Conservation (phyloP, 2,797 vertebrate genomes). For the Pangasius mekongensis region DNA sequence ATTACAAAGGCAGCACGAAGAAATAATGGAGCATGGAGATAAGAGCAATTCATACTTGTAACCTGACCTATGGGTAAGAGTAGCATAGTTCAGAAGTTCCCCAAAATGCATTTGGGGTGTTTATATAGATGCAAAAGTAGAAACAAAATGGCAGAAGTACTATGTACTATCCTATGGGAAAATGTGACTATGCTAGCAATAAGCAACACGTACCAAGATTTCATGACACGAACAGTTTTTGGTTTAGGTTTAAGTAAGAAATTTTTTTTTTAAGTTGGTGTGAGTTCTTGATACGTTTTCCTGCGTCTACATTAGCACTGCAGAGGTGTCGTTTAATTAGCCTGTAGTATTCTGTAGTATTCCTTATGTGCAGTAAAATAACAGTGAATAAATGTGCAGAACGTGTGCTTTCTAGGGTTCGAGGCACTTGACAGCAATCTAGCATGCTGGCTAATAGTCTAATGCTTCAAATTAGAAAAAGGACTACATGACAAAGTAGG, state of each 20-base stretch:
- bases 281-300: neutral
- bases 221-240: neutral
- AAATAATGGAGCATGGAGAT: neutral
- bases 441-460: neutral
- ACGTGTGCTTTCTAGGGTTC: neutral
- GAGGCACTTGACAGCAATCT: conserved; percentile 3
- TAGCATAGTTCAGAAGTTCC: neutral
- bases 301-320: neutral
- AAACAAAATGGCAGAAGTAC: neutral
- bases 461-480: neutral
- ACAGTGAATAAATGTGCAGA: conserved; percentile 19
- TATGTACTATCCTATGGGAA: neutral
- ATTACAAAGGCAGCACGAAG: neutral
- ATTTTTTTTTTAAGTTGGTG: neutral
- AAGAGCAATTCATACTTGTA: neutral
- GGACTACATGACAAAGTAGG: neutral
- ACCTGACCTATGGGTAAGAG: neutral
- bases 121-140: neutral
- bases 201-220: neutral
- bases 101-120: neutral
- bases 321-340: neutral
- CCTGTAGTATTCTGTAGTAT: conserved; percentile 8
- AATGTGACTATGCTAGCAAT: neutral
- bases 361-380: neutral
- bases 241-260: neutral